Conservation (phyloP, 2,888 invertebrate species). For the Tribolium freemani region DNA sequence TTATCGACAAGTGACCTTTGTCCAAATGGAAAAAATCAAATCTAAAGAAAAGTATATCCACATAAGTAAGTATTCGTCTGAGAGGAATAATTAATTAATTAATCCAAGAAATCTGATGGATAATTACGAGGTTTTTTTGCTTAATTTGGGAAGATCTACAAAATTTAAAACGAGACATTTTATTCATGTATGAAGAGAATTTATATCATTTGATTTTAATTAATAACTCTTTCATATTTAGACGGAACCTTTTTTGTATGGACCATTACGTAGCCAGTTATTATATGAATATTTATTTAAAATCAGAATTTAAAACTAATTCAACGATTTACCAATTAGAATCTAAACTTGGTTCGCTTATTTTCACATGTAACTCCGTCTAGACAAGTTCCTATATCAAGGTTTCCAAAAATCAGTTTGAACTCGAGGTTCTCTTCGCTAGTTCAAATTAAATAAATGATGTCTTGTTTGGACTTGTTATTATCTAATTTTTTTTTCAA, state of each 20-base stretch:
- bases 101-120: no score
- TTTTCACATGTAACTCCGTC: no score
- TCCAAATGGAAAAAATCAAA: no score
- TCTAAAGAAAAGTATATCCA: not conserved
- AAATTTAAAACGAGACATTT: no score
- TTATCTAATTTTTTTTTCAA: not conserved
- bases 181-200: no score
- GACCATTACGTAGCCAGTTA: not conserved
- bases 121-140: not conserved
- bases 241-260: not conserved
- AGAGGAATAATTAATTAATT: no score
- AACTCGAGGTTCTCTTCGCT: not conserved
- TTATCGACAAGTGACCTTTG: no score
- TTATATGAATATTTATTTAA: not conserved
- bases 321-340: not conserved
- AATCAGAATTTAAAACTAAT: not conserved
- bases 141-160: no score
- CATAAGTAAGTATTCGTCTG: no score
- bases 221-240: not conserved
- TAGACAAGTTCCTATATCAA: no score
- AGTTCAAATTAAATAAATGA: not conserved
- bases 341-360: not conserved
- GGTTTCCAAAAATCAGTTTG: no score
- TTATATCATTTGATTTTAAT: no score
- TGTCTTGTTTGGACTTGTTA: not conserved